Evolutionary conservation across 2,113 vertebrate species (phyloP).

Genomic region (Acanthisitta chloris): DNA sequence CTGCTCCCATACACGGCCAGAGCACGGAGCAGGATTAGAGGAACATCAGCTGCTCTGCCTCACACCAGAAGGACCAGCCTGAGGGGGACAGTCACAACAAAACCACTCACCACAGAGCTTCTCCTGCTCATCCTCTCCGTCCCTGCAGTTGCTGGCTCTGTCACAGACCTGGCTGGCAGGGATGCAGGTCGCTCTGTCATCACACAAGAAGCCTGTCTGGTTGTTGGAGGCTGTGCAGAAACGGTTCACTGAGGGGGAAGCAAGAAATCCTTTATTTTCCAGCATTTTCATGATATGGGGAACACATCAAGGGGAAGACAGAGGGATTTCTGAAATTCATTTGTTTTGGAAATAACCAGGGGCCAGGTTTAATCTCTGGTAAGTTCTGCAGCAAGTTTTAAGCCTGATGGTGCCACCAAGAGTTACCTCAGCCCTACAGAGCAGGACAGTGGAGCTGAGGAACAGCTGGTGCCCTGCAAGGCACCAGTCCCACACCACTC

Average conservation of each 20-base stretch:
- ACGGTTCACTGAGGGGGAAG: constrained; percentile 57
- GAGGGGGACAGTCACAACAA: not conserved
- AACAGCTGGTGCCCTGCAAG: not conserved
- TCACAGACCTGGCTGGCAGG: constrained; percentile 76
- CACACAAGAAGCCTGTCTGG: constrained; percentile 78
- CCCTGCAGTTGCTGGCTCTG: constrained; percentile 51
- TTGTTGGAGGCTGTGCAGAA: constrained; percentile 68
- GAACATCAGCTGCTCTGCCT: not conserved
- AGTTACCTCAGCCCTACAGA: not conserved
- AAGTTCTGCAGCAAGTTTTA: not conserved
- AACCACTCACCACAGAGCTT: constrained; percentile 73
- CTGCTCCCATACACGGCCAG: accelerated
- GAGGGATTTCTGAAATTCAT: not conserved
- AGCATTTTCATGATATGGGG: not conserved
- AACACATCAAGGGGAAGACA: not conserved
- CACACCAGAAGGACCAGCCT: not conserved
- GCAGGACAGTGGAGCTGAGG: not conserved
- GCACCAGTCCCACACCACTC: not conserved
- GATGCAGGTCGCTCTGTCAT: constrained; percentile 70
- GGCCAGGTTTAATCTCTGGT: not conserved
- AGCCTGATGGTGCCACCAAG: not conserved
- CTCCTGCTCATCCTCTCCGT: constrained; percentile 72
- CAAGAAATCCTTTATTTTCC: not conserved
- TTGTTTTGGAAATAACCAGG: not conserved
- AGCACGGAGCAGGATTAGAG: not conserved